These are phyloP conservation scores for Albula goreensis DNA, from an alignment of 2,113 vertebrate species.

Conservation along the genomic window DNA sequence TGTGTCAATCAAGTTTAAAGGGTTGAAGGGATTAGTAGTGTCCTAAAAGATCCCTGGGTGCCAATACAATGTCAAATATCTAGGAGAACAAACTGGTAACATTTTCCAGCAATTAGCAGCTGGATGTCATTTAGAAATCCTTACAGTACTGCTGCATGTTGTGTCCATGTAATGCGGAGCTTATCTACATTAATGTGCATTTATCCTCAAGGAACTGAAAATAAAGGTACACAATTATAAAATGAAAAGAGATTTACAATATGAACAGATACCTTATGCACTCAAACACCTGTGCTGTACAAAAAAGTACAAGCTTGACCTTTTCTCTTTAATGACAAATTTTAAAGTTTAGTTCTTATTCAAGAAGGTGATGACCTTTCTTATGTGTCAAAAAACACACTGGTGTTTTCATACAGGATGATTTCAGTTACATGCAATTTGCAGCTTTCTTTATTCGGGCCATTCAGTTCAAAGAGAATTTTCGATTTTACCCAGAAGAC, in stretches of 20 bases:
- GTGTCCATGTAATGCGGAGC: no score
- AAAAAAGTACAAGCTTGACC: neutral
- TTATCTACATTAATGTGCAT: no score
- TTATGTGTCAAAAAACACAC: constrained; percentile 17
- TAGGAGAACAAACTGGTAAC: no score
- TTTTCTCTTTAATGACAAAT: constrained; percentile 13
- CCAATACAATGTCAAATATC: no score
- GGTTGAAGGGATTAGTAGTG: no score
- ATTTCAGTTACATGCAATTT: neutral
- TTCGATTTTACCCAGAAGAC: neutral
- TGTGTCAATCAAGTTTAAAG: no score
- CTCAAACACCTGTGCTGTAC: neutral
- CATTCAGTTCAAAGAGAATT: neutral
- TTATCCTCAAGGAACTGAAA: no score
- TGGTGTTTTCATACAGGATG: neutral
- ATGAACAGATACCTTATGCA: neutral
- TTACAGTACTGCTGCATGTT: no score
- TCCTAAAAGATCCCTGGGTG: no score
- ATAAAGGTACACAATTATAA: no score
- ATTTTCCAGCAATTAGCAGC: no score
- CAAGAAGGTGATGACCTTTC: constrained; percentile 25
- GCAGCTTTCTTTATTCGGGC: neutral
- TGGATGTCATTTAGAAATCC: no score
- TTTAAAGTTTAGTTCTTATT: constrained; percentile 12
- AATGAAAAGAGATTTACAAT: neutral